A percentile compares a stretch with the other conserved stretches of the same genome.
phyloP scores from a whole-genome alignment of 2,797 vertebrate species.

The Rachycentron canadum region DNA sequence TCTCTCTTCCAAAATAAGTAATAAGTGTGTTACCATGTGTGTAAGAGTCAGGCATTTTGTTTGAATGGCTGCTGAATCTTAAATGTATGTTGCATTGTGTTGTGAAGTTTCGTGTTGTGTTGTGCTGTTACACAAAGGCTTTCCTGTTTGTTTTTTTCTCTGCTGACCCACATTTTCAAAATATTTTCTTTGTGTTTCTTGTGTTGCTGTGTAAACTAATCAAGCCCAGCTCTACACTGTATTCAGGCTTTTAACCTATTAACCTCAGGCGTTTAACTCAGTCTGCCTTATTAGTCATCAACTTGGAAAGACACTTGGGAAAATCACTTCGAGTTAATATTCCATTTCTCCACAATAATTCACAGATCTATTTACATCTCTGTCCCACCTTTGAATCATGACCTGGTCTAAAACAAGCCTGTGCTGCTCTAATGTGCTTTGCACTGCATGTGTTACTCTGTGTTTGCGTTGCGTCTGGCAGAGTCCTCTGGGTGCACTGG shows the following conservation, averaged over 20 bases:
- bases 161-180: constrained; percentile 48
- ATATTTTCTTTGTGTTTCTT: constrained; percentile 37
- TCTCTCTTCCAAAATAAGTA: constrained; percentile 76
- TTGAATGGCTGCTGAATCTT: constrained; percentile 65
- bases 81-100: constrained; percentile 62
- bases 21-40: constrained; percentile 72
- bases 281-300: constrained; percentile 29
- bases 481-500: constrained; percentile 53
- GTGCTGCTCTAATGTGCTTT: constrained; percentile 49
- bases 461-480: constrained; percentile 58
- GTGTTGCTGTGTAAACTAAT: constrained; percentile 36
- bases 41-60: constrained; percentile 69
- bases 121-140: constrained; percentile 36
- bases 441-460: constrained; percentile 52
- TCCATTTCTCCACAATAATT: constrained; percentile 39
- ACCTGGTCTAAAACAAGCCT: constrained; percentile 34
- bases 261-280: constrained; percentile 31
- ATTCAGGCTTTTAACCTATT: constrained; percentile 46
- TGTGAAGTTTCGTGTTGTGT: constrained; percentile 53
- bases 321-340: constrained; percentile 42
- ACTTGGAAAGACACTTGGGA: constrained; percentile 43
- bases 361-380: constrained; percentile 29
- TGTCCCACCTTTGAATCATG: constrained; percentile 37
- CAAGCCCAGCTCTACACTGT: constrained; percentile 6
- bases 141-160: constrained; percentile 51